A percentile compares a stretch with the other conserved stretches of the same genome.
Conservation (phyloP, 2,797 vertebrate species). For the Sebastes reedi region DNA sequence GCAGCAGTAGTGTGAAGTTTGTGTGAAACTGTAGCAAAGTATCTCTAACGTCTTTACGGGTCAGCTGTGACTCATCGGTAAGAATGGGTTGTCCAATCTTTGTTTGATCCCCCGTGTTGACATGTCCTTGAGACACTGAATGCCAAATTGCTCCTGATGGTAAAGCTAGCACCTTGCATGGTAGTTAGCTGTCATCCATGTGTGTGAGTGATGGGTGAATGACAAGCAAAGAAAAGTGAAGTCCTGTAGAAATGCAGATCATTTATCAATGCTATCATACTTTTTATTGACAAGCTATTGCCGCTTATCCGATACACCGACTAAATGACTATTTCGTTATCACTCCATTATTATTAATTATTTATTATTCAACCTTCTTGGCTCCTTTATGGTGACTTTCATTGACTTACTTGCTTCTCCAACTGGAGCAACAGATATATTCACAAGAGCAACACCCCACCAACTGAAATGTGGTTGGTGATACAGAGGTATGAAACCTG, state of each 20-base stretch:
- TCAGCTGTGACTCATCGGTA: neutral
- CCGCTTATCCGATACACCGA: neutral
- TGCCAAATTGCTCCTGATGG: neutral
- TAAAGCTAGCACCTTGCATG: neutral
- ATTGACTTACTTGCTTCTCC: neutral
- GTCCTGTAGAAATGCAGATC: neutral
- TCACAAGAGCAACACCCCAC: neutral
- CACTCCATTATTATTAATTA: constrained; percentile 7
- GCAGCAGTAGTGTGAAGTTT: neutral
- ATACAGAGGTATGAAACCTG: neutral
- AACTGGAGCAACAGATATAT: neutral
- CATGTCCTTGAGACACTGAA: neutral
- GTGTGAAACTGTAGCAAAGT: neutral
- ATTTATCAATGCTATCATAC: neutral
- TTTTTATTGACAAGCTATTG: neutral
- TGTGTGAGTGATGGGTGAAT: neutral
- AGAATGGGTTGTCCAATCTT: neutral
- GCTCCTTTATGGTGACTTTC: neutral
- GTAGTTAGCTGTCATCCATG: neutral
- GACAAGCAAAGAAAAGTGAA: neutral
- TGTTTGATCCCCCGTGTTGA: neutral
- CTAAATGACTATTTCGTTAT: neutral
- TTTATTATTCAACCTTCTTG: constrained; percentile 1
- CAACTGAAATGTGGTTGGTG: neutral
- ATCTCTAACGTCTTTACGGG: neutral